A percentile compares a stretch with the other conserved stretches of the same genome.
Conservation (phyloP, 1,140 invertebrate genomes). For the Cherax quadricarinatus region DNA sequence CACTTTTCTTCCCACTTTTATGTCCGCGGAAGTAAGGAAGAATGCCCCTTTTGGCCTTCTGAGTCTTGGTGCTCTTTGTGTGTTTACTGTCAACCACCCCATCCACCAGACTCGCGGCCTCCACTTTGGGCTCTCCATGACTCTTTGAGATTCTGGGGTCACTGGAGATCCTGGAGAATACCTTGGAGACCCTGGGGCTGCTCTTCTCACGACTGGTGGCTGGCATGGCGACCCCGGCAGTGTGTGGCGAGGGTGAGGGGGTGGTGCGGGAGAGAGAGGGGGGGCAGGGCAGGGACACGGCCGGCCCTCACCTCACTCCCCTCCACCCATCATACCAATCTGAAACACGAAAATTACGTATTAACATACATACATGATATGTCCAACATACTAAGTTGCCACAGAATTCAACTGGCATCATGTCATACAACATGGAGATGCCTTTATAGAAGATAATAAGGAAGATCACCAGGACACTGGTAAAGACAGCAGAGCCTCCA, state of each 20-base stretch:
- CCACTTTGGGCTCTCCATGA: constrained; percentile 8
- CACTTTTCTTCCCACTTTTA: constrained; percentile 40
- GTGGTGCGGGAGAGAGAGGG: neutral
- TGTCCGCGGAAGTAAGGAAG: constrained; percentile 42
- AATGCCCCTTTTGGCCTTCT: constrained; percentile 57
- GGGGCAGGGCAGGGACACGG: constrained; percentile 2
- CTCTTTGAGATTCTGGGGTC: constrained; percentile 26
- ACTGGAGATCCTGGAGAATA: constrained; percentile 36
- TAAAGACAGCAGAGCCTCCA: no score
- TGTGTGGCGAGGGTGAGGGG: neutral
- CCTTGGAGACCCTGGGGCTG: constrained; percentile 43
- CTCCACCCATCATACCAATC: constrained; percentile 45
- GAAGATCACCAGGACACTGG: no score
- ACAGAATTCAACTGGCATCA: no score
- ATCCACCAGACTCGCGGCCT: neutral
- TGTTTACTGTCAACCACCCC: neutral
- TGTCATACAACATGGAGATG: no score
- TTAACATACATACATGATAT: neutral
- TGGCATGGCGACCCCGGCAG: constrained; percentile 36
- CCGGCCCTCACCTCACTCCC: constrained; percentile 37
- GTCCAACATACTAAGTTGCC: no score
- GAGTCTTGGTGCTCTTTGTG: constrained; percentile 16
- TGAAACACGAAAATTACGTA: neutral
- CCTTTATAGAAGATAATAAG: no score
- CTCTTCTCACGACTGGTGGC: constrained; percentile 48